Percentiles rank a stretch among this genome's conserved stretches.
Evolutionary conservation across 2,888 invertebrate species (phyloP).

Genomic region (Xestia xanthographa): DNA sequence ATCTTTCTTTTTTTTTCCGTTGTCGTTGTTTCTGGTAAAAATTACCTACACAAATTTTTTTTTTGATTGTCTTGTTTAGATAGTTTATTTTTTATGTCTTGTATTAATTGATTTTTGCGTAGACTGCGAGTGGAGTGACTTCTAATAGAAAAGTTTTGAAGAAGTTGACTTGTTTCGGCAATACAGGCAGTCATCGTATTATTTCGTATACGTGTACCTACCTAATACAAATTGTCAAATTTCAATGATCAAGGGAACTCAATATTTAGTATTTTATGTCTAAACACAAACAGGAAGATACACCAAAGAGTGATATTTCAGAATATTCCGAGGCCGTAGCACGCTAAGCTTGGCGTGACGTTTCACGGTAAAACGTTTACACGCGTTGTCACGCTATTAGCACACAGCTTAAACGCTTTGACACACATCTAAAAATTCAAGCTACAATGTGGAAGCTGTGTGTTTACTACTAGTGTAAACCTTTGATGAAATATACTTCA

Average conservation of each 20-base stretch:
- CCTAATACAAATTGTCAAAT: neutral
- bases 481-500: neutral
- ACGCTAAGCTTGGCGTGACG: slow-evolving; percentile 37
- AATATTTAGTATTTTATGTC: neutral
- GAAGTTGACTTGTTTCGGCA: neutral
- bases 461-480: no score
- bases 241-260: neutral
- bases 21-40: neutral
- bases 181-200: neutral
- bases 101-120: neutral
- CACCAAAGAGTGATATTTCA: slow-evolving; percentile 41
- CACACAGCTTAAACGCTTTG: slow-evolving; percentile 34
- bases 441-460: neutral
- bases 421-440: slow-evolving; percentile 37
- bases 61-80: neutral
- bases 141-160: neutral
- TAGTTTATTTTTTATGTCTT: no score
- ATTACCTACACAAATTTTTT: neutral
- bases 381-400: slow-evolving; percentile 50
- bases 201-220: neutral
- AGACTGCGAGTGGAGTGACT: neutral
- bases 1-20: no score
- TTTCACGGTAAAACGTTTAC: slow-evolving; percentile 44
- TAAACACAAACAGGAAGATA: slow-evolving; percentile 28
- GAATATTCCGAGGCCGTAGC: slow-evolving; percentile 28